A percentile compares a stretch with the other conserved stretches of the same genome.
Conservation (phyloP, 2,888 invertebrate genomes). For the Nephrotoma flavescens region DNA sequence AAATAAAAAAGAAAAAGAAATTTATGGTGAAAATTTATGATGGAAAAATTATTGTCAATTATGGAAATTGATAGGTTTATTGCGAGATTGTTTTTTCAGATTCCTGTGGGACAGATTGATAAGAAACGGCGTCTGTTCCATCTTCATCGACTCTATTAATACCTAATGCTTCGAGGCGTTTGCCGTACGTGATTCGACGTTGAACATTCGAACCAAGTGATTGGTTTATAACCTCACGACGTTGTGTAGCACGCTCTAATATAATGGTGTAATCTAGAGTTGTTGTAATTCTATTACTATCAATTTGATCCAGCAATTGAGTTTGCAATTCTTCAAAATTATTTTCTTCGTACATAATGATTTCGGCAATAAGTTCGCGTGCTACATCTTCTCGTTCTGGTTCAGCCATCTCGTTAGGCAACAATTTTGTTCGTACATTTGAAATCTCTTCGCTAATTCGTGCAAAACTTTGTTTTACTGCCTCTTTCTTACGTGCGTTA, state of each 20-base stretch:
- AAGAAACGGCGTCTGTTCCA: not conserved
- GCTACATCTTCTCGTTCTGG: conserved; percentile 20
- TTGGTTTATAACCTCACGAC: not conserved
- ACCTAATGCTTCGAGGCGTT: not conserved
- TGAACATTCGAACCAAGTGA: not conserved
- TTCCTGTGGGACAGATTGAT: not conserved
- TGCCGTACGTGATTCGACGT: not conserved
- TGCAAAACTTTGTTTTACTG: conserved; percentile 16
- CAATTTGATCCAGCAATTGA: not conserved
- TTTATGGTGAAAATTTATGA: not conserved
- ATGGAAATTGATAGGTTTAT: not conserved
- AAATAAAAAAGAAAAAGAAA: not conserved
- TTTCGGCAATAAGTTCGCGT: not conserved
- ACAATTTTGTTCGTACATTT: conserved; percentile 24
- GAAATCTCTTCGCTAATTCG: conserved; percentile 23
- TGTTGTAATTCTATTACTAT: not conserved
- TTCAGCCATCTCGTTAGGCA: conserved; percentile 33
- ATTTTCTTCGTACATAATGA: not conserved
- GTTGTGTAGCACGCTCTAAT: not conserved
- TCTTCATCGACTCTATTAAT: not conserved
- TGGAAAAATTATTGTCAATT: not conserved
- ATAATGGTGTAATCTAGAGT: not conserved
- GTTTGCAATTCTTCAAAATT: not conserved
- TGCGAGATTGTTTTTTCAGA: not conserved
- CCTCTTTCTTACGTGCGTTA: conserved; percentile 24